A percentile compares a stretch with the other conserved stretches of the same genome.
Conservation (phyloP, 2,797 vertebrate species). For the Ctenopoma multispine region DNA sequence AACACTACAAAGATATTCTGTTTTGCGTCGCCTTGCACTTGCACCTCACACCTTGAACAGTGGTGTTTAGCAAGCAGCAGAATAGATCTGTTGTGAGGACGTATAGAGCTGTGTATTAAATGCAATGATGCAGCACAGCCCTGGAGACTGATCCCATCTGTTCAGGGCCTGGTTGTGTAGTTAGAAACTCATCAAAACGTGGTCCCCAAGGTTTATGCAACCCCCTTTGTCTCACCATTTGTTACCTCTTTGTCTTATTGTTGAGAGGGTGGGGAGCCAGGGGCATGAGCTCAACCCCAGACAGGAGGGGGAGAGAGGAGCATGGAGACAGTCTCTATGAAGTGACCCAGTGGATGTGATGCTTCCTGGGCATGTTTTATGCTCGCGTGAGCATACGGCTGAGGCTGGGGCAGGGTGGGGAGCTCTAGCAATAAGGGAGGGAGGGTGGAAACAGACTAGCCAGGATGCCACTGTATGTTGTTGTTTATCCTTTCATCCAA, state of each 20-base stretch:
- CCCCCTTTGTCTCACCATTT: slow-evolving; percentile 74
- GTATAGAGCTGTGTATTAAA: slow-evolving; percentile 61
- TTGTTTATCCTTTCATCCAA: slow-evolving; percentile 74
- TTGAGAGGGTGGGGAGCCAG: slow-evolving; percentile 67
- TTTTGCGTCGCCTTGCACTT: slow-evolving; percentile 29
- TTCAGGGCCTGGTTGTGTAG: slow-evolving; percentile 71
- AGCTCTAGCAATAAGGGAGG: slow-evolving; percentile 51
- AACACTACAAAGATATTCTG: slow-evolving; percentile 44
- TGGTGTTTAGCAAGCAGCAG: slow-evolving; percentile 32
- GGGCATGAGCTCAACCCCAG: slow-evolving; percentile 68
- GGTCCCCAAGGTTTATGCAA: slow-evolving; percentile 68
- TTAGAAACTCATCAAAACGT: slow-evolving; percentile 78
- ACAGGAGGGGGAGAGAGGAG: slow-evolving; percentile 18
- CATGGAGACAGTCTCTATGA: slow-evolving; percentile 74
- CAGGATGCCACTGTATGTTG: slow-evolving; percentile 72
- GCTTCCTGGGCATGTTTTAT: slow-evolving; percentile 78
- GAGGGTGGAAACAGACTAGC: slow-evolving; percentile 53
- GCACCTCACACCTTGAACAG: slow-evolving; percentile 31
- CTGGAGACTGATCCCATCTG: slow-evolving; percentile 82
- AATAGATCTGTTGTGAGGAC: slow-evolving; percentile 46
- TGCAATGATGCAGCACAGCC: slow-evolving; percentile 69
- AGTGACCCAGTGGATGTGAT: slow-evolving; percentile 79
- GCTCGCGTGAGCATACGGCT: slow-evolving; percentile 73
- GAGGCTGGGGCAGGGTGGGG: slow-evolving; percentile 62
- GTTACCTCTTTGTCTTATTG: slow-evolving; percentile 79